phyloP scores from a whole-genome alignment of 2,797 vertebrate species.

The Fistularia commersonii region DNA sequence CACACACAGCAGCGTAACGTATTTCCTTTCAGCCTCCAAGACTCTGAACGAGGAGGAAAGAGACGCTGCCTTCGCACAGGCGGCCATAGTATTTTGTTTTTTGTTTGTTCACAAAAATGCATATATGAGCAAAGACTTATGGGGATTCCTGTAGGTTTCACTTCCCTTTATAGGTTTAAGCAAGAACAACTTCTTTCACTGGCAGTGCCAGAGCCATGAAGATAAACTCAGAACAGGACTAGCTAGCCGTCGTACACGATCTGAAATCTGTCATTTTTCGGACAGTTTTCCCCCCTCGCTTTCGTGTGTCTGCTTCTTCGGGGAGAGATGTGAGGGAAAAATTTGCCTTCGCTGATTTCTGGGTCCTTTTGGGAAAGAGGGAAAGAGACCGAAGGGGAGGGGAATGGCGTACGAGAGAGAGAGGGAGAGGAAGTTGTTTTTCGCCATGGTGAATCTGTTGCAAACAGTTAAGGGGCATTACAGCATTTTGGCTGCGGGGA shows the following conservation, averaged over 20 bases:
- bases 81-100: conserved; percentile 59
- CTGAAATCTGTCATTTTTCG: conserved; percentile 42
- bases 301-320: conserved; percentile 58
- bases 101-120: conserved; percentile 20
- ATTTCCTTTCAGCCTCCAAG: conserved; percentile 55
- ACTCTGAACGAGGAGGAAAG: conserved; percentile 44
- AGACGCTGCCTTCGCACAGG: conserved; percentile 37
- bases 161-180: conserved; percentile 17
- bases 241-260: too few species aligned
- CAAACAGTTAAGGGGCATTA: conserved; percentile 55
- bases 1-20: conserved; percentile 37
- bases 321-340: conserved; percentile 51
- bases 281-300: conserved; percentile 45
- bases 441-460: conserved; percentile 50
- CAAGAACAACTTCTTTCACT: neutral
- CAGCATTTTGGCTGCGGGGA: conserved; percentile 44
- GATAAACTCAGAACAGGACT: conserved; percentile 31
- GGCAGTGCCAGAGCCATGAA: neutral
- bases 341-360: conserved; percentile 54
- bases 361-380: conserved; percentile 62
- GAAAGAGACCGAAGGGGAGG: conserved; percentile 45
- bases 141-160: conserved; percentile 1
- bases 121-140: conserved; percentile 1
- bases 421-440: conserved; percentile 78
- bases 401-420: conserved; percentile 75